Percentiles rank a stretch among this genome's conserved stretches.
These are phyloP conservation scores for Acanthis flammea DNA, from an alignment of 2,797 vertebrate species.

Conservation along the genomic window DNA sequence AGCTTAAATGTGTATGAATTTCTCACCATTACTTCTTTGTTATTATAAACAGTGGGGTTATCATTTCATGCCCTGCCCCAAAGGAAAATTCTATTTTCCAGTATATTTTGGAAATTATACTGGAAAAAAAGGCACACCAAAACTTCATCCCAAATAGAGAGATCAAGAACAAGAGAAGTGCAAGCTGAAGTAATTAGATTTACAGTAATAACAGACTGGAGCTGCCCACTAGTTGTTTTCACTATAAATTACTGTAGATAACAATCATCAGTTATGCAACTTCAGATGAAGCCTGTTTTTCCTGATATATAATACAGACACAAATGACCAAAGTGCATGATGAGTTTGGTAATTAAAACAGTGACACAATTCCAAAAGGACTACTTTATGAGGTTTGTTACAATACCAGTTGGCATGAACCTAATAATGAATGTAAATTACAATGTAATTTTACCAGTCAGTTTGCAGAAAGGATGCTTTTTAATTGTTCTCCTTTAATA, in stretches of 20 bases:
- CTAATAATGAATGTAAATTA: not conserved
- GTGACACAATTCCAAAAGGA: conserved; percentile 18
- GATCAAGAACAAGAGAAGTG: not conserved
- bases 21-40: not conserved
- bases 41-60: not conserved
- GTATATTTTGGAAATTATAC: not conserved
- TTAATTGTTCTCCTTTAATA: not conserved
- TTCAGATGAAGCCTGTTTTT: conserved; percentile 11
- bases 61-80: not conserved
- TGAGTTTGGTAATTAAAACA: conserved; percentile 46
- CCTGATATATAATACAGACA: not conserved
- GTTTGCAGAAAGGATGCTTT: not conserved
- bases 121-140: not conserved
- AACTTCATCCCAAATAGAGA: not conserved
- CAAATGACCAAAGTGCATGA: conserved; percentile 30
- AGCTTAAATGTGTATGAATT: not conserved
- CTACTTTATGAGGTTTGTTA: conserved; percentile 19
- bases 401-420: not conserved
- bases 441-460: not conserved
- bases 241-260: not conserved
- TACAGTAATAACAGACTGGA: conserved; percentile 7
- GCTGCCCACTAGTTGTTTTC: conserved; percentile 16
- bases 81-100: not conserved
- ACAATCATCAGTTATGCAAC: not conserved
- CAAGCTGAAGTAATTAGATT: conserved; percentile 43